phyloP scores from a whole-genome alignment of 2,113 vertebrate genomes.

The Cynocephalus volans region DNA sequence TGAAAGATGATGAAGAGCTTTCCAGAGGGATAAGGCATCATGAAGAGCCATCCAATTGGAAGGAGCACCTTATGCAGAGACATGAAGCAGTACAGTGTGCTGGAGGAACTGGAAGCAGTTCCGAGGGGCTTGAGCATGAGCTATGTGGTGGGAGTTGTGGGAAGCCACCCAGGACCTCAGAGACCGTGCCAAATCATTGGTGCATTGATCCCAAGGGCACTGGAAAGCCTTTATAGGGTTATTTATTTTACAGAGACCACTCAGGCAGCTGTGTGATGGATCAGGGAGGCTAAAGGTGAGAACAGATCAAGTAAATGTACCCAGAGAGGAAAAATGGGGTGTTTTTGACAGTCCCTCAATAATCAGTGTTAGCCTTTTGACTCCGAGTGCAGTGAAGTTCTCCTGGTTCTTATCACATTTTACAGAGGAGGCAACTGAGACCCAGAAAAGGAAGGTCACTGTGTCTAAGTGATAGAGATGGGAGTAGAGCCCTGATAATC shows the following conservation, averaged over 20 bases:
- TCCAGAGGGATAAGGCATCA: neutral
- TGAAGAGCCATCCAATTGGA: neutral
- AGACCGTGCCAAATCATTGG: neutral
- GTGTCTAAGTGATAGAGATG: slow-evolving; percentile 28
- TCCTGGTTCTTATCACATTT: slow-evolving; percentile 20
- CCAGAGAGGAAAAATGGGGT: neutral
- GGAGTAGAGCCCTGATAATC: neutral
- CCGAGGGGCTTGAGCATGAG: neutral
- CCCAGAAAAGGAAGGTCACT: slow-evolving; percentile 45
- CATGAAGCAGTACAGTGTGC: neutral
- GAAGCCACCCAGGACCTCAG: neutral
- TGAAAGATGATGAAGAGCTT: slow-evolving; percentile 26
- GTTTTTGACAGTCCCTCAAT: neutral
- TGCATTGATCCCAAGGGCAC: neutral
- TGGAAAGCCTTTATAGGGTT: neutral
- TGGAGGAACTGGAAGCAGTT: neutral
- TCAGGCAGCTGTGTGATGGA: neutral
- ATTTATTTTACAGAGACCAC: neutral
- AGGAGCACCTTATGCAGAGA: neutral
- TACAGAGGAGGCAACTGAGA: slow-evolving; percentile 2
- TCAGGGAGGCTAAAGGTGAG: neutral
- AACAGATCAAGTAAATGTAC: neutral
- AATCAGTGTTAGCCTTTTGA: neutral
- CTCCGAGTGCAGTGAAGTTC: neutral
- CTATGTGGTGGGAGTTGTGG: neutral